Base-by-base conservation (phyloP, 2,113 vertebrate species). In the Centrocercus urophasianus region DNA sequence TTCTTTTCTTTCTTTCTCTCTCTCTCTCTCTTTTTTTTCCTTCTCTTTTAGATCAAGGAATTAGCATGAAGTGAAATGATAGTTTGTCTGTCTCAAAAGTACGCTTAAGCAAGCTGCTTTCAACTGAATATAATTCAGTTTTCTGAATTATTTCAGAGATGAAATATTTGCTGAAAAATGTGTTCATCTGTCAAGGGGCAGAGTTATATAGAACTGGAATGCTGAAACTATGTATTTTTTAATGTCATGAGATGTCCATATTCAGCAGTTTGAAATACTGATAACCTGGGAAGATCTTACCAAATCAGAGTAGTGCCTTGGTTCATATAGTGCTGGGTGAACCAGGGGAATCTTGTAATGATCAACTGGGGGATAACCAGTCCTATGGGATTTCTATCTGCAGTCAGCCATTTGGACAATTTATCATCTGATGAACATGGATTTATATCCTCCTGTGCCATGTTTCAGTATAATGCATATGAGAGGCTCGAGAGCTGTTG, bases 21-120 rank as follows among this genome's bases (percentile, higher is more conserved):
- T 45, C 17, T 13, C 25, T 16, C 25, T 5, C 2, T 11, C 56
- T 2, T 48, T 43, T 5, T 24, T 6, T 22, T 27, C 69, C 94
- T 89, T 60, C 50, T 83, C 86, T 86, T 69, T 69, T 34, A 57
- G 57, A 86, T 95, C 78, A 77, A 95, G 87, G 93, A 97, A 97
- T 96, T 96, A 93, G 32, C 61, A 60, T 76, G 56, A 94, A 90
- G 61, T 96, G 54, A 81, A 89, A 79, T 34, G 57, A 79, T 73
- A 93, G 30, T 90, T 93, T 90, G 45, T 80, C 60, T 95, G 87
- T 83, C 74, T 95, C 74, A 85, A 93, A 91, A 40, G 54, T 64
- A 15, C 63, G 61, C 77, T 79, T 72, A 66, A 64, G 70, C 45
- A 95, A 86, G 60, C 75, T 95, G 88, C 92, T 95, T 96, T 89